A percentile compares a stretch with the other conserved stretches of the same genome.
These are phyloP conservation scores for Pseudomyrmex gracilis DNA, from an alignment of 1,140 invertebrate species.

Conservation along the genomic window DNA sequence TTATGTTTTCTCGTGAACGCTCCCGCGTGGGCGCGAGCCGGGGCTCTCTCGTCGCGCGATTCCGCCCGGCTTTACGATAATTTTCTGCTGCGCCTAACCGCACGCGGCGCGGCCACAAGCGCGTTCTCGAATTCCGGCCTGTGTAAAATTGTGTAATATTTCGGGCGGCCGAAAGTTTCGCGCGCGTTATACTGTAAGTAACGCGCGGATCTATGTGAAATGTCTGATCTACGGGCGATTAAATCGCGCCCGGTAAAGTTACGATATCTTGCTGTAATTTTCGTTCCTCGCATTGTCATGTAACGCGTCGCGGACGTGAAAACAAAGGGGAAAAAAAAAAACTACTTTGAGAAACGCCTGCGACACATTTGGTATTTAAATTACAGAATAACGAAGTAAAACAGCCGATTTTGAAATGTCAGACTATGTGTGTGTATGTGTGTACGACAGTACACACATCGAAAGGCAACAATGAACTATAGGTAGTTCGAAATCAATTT, in stretches of 20 bases:
- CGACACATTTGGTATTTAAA: background rate
- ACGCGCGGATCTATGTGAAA: conserved; percentile 15
- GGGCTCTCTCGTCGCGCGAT: conserved; percentile 40
- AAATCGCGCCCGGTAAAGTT: conserved; percentile 8
- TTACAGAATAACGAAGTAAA: conserved; percentile 10
- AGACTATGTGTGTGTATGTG: too few relatives aligned
- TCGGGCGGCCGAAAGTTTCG: conserved; percentile 22
- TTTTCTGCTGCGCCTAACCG: conserved; percentile 27
- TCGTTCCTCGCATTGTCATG: background rate
- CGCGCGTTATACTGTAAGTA: background rate
- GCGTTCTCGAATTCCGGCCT: background rate
- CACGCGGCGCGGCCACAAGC: conserved; percentile 7
- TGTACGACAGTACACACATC: background rate
- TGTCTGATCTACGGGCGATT: background rate
- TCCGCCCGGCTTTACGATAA: conserved; percentile 52
- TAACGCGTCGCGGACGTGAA: background rate
- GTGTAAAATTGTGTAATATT: conserved; percentile 49
- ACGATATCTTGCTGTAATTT: background rate
- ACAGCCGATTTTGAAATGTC: too few relatives aligned
- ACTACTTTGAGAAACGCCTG: background rate
- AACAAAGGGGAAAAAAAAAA: background rate
- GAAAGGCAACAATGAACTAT: background rate
- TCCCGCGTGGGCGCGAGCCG: conserved; percentile 56
- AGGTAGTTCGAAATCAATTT: background rate
- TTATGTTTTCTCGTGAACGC: conserved; percentile 9